Conservation (phyloP, 2,113 vertebrate species). For the Clupea harengus region DNA sequence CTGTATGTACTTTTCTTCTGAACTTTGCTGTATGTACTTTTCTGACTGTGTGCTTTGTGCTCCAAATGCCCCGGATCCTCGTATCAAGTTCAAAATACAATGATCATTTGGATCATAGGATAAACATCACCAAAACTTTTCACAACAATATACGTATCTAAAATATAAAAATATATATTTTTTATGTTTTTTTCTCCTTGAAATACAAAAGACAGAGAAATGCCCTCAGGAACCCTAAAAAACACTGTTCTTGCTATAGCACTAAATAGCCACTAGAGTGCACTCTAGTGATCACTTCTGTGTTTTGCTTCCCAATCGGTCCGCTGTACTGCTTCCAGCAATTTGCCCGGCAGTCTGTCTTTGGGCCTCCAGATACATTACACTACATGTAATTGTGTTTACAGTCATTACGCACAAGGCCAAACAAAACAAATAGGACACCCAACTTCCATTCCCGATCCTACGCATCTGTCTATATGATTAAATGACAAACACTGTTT, state of each 20-base stretch:
- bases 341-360: neutral
- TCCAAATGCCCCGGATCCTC: neutral
- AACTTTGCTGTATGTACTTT: neutral
- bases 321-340: neutral
- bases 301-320: neutral
- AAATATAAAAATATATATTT: neutral
- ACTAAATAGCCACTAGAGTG: neutral
- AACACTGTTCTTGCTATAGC: neutral
- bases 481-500: neutral
- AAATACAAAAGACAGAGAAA: neutral
- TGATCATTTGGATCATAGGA: neutral
- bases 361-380: neutral
- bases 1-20: no score
- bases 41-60: neutral
- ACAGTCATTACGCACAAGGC: neutral
- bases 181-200: neutral
- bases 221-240: neutral
- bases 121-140: neutral
- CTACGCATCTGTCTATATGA: neutral
- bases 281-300: neutral
- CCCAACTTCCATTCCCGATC: neutral
- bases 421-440: neutral
- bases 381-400: constrained; percentile 5
- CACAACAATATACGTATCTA: neutral
- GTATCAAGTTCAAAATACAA: neutral